These are phyloP conservation scores for Netelia melanura DNA, from an alignment of 2,888 invertebrate species.

Conservation along the genomic window DNA sequence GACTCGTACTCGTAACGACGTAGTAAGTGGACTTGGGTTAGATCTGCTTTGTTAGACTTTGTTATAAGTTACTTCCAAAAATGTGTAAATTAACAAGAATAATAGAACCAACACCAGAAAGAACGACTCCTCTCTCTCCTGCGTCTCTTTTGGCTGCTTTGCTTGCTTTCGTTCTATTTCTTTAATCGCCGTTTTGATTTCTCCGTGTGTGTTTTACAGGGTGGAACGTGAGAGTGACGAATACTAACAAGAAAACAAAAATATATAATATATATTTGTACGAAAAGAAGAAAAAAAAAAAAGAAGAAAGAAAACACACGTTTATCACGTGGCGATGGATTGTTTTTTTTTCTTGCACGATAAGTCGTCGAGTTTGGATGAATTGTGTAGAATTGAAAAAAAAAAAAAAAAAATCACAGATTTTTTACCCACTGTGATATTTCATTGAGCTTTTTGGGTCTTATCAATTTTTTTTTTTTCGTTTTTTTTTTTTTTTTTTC, in stretches of 20 bases:
- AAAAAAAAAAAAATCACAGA: slow-evolving; percentile 43
- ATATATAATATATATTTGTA: too few relatives aligned
- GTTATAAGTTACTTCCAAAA: slow-evolving; percentile 76
- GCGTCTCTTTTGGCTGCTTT: slow-evolving; percentile 57
- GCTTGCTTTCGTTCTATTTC: slow-evolving; percentile 19
- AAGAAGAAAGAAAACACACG: slow-evolving; percentile 15
- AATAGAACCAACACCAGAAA: slow-evolving; percentile 82
- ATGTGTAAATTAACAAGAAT: slow-evolving; percentile 76
- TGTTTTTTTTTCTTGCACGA: background rate
- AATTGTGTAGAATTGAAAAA: slow-evolving; percentile 25
- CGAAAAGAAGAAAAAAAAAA: background rate
- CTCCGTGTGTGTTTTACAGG: background rate
- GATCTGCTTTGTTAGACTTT: slow-evolving; percentile 80
- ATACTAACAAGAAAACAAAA: slow-evolving; percentile 11
- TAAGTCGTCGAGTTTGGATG: slow-evolving; percentile 30
- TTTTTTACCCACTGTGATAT: slow-evolving; percentile 43
- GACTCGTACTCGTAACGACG: slow-evolving; percentile 53
- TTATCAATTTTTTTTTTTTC: slow-evolving; percentile 18
- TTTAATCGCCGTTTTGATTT: background rate
- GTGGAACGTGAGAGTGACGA: slow-evolving; percentile 47
- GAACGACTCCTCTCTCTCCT: slow-evolving; percentile 70
- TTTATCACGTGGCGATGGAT: slow-evolving; percentile 36
- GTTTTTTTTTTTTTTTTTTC: slow-evolving; percentile 33
- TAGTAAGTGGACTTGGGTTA: slow-evolving; percentile 76
- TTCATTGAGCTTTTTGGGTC: slow-evolving; percentile 35